Base-by-base conservation (phyloP, 2,113 vertebrate species). In the Lamprotornis superbus region DNA sequence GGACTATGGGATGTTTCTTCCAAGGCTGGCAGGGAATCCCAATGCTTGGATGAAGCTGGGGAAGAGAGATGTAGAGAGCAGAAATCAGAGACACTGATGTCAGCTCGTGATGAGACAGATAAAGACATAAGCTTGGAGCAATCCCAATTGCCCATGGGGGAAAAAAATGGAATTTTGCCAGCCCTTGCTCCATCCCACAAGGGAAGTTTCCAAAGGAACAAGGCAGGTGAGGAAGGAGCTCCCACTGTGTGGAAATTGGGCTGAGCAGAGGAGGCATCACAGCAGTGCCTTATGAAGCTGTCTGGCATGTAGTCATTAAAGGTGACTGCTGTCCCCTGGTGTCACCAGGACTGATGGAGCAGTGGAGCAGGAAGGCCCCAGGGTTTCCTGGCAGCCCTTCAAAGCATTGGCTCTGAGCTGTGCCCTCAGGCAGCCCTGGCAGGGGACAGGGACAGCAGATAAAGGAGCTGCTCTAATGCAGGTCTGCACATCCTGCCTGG, bases 311-410 rank as follows among this genome's bases (percentile, higher is more conserved):
- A 67, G 56, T 68, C 85, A 42, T 42, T 67, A 25, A 49, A 78
- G 79, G 70, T 71, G 91, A 33, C 82, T 82, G 31, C 30, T 50
- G 14, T 30, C 35, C 39, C 8, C 37, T 30, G 8, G 1, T 79
- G 57, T 53, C 79, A 27, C 75, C 79, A 23, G 19, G 20, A 5
- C 20, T 11, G 33, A 7, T 8, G 10, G 13, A 53, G 39, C 76
- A 50, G 49, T 22, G 28, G 53, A 53, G 27, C 13, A 12, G 46
- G 28, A 53, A 53, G 31, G 18, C 52, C 74, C 59, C 60, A 19
- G 74, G 73, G 78, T 15, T 78, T 74, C 53, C 77, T 94, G 95
- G 92, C 73, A 93, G 87, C 73, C 12, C 69, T 61, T 71, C 61
- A 91, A 42, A 89, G 93, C 84, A 37, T 12, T 44, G 75, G 9